These are phyloP conservation scores for Pheucticus melanocephalus DNA, from an alignment of 2,113 vertebrate species.

Conservation along the genomic window DNA sequence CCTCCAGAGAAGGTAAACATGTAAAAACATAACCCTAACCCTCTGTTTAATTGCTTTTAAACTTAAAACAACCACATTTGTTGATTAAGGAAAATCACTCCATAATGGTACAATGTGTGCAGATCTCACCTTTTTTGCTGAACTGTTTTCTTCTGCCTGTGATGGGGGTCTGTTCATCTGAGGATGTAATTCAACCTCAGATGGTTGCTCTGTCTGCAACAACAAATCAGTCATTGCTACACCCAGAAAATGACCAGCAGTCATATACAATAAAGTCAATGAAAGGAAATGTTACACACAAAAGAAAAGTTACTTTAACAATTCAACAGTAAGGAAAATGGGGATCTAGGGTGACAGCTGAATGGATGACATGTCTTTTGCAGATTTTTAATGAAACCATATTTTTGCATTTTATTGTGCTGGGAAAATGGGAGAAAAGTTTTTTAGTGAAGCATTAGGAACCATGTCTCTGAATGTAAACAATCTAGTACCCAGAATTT, in stretches of 20 bases:
- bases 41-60: background rate
- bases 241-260: constrained; percentile 18
- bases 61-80: background rate
- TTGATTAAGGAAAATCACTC: background rate
- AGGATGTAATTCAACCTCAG: constrained; percentile 73
- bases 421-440: background rate
- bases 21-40: background rate
- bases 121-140: constrained; percentile 81
- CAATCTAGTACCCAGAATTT: background rate
- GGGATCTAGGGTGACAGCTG: background rate
- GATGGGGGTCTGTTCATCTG: constrained; percentile 65
- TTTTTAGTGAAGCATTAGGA: background rate
- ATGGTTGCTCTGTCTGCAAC: constrained; percentile 79
- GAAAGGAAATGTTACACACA: constrained; percentile 22
- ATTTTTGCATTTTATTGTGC: background rate
- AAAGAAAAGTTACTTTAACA: constrained; percentile 43
- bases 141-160: constrained; percentile 77
- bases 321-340: background rate
- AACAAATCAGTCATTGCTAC: constrained; percentile 60
- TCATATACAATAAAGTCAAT: constrained; percentile 22
- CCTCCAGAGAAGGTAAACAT: constrained; percentile 29
- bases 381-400: background rate
- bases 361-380: background rate
- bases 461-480: background rate
- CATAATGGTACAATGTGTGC: background rate